Evolutionary conservation across 1,140 invertebrate genomes (phyloP), one percentile per base, ranked within the genome.

Genomic region (Euglossa dilemma): DNA sequence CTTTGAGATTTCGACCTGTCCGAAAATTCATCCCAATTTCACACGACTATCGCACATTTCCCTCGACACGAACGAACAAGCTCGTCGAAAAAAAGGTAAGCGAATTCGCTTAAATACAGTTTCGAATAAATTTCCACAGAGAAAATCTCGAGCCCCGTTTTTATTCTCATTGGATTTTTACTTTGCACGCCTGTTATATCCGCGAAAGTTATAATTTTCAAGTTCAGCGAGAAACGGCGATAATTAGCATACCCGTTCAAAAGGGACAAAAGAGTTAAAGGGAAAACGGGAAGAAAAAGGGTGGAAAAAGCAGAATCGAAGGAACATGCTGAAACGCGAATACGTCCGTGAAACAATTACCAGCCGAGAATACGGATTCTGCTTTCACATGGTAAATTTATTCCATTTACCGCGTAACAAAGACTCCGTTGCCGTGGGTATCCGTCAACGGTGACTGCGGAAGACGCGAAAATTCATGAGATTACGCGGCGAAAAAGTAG

Each of bases 381-480:
- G 25, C 5, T 36, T 25, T 77, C 23, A 8, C 59, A 0, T 25
- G 50, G 8, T 20, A 25, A 56, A 28, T 69, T 67, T 69, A 52
- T 66, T 45, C 20, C 50, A 43, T 77, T 77, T n/a, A n/a, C 7
- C 2, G 11, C 7, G 16, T 7, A 59, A 45, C 54, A 70, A 54
- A 25, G 36, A n/a, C 36, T 20, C 1, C 7, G 36, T 43, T 66
- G 20, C 25, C 16, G 12, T 14, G 9, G 18, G 1, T 80, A 20
- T 28, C 28, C 8, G 50, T 23, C 59, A 45, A 73, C 59, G 56
- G 1, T 9, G 8, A 12, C 11, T 8, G 6, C 20, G 18, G 6
- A 36, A 43, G 12, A 73, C 28, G 18, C 28, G 16, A 25, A n/a
- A 61, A 82, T 76, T 57, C 47, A 20, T 25, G 47, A 82, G n/a